phyloP scores from a whole-genome alignment of 2,797 vertebrate genomes.

The Bryconaethiops microstoma region DNA sequence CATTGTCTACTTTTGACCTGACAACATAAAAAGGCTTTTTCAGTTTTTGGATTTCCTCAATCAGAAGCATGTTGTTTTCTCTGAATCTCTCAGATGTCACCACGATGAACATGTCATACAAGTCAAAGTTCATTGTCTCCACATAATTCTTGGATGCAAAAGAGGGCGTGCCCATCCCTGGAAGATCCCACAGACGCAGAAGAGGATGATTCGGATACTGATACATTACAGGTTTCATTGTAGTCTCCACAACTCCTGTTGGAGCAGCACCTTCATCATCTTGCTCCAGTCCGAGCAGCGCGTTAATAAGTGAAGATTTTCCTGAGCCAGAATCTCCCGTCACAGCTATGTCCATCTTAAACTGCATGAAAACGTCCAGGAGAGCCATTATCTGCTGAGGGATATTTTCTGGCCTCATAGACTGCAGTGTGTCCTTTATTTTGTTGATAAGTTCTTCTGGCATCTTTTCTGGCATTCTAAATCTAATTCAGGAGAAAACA shows the following conservation, averaged over 20 bases:
- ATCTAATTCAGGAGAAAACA: slow-evolving; percentile 17
- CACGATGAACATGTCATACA: slow-evolving; percentile 57
- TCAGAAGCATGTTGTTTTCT: slow-evolving; percentile 56
- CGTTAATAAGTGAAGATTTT: slow-evolving; percentile 59
- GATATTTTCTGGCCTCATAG: slow-evolving; percentile 16
- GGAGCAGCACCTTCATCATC: slow-evolving; percentile 46
- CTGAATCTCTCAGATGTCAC: slow-evolving; percentile 55
- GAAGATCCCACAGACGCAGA: slow-evolving; percentile 58
- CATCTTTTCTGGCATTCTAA: slow-evolving; percentile 40
- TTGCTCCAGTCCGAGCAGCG: slow-evolving; percentile 38
- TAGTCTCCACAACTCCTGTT: slow-evolving; percentile 53
- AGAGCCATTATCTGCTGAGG: slow-evolving; percentile 22
- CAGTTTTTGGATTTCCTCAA: slow-evolving; percentile 42
- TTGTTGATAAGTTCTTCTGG: slow-evolving; percentile 38
- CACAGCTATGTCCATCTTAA: slow-evolving; percentile 54
- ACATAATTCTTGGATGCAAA: slow-evolving; percentile 54
- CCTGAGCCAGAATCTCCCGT: slow-evolving; percentile 56
- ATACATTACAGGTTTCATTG: slow-evolving; percentile 40
- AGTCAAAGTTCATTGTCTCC: slow-evolving; percentile 46
- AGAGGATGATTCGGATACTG: slow-evolving; percentile 34
- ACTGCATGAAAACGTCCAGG: slow-evolving; percentile 39
- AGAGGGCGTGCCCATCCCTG: slow-evolving; percentile 56
- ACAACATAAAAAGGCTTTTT: slow-evolving; percentile 56
- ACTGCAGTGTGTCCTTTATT: slow-evolving; percentile 35
- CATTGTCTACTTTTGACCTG: slow-evolving; percentile 54